phyloP scores from a whole-genome alignment of 2,797 vertebrate species.

The Danio tinwini region DNA sequence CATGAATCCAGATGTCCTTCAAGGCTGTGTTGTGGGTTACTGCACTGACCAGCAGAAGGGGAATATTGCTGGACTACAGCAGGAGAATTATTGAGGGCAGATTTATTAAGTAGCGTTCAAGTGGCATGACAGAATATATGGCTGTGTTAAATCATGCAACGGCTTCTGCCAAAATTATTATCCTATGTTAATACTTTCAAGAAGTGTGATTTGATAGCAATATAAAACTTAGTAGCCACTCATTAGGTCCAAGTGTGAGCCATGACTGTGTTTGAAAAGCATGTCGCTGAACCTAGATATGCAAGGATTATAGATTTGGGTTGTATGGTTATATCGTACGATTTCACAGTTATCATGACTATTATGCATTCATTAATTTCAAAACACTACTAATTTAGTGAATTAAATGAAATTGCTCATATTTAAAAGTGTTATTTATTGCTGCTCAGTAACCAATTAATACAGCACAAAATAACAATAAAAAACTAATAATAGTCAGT shows the following conservation, averaged over 20 bases:
- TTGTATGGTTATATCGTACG: too few species aligned
- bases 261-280: constrained; percentile 9
- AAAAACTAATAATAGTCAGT: too few species aligned
- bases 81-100: constrained; percentile 66
- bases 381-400: too few species aligned
- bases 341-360: too few species aligned
- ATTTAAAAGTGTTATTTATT: too few species aligned
- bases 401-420: too few species aligned
- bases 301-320: too few species aligned
- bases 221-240: constrained; percentile 61
- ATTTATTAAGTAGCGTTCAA: constrained; percentile 73
- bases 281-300: too few species aligned
- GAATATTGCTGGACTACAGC: constrained; percentile 65
- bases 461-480: too few species aligned
- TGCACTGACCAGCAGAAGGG: constrained; percentile 34
- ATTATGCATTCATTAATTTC: too few species aligned
- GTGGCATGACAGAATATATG: constrained; percentile 72
- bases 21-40: constrained; percentile 3
- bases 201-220: constrained; percentile 58
- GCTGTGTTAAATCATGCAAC: constrained; percentile 72
- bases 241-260: constrained; percentile 65
- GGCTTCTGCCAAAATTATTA: constrained; percentile 75
- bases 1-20: constrained; percentile 4
- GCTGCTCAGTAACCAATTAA: too few species aligned
- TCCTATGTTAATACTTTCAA: constrained; percentile 67